phyloP scores from a whole-genome alignment of 1,140 invertebrate species.

The Drosophila auraria region DNA sequence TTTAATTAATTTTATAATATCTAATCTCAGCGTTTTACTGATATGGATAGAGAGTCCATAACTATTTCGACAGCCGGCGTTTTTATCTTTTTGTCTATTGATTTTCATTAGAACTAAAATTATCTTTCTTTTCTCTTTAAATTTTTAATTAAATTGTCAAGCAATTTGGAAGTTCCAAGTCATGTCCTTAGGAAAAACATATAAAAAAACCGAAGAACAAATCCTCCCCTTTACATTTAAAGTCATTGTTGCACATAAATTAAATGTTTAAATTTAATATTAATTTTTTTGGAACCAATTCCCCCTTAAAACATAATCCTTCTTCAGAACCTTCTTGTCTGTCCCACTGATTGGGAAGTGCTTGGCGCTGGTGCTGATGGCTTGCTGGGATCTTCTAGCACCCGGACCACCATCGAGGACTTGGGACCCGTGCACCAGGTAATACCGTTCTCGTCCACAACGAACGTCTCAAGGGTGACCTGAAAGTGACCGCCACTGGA shows the following conservation, averaged over 20 bases:
- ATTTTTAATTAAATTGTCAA: too few relatives aligned
- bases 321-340: slow-evolving; percentile 69
- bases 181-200: too few relatives aligned
- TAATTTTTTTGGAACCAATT: slow-evolving; percentile 11
- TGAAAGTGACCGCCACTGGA: slow-evolving; percentile 84
- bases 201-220: neutral
- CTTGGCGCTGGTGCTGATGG: slow-evolving; percentile 58
- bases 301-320: neutral
- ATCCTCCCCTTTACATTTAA: neutral
- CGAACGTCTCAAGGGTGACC: slow-evolving; percentile 82
- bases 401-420: slow-evolving; percentile 81
- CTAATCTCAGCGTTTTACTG: neutral
- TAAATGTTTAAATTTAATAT: slow-evolving; percentile 14
- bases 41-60: neutral
- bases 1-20: neutral
- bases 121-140: too few relatives aligned
- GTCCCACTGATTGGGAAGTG: slow-evolving; percentile 62
- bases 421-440: slow-evolving; percentile 83
- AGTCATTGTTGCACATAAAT: neutral
- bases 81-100: too few relatives aligned
- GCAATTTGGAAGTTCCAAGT: too few relatives aligned
- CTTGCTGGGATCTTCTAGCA: slow-evolving; percentile 82
- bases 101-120: too few relatives aligned
- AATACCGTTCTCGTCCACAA: slow-evolving; percentile 83
- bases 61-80: neutral